A percentile compares a stretch with the other conserved stretches of the same genome.
Conservation (phyloP, 2,113 vertebrate genomes). For the Oenanthe oenanthe region DNA sequence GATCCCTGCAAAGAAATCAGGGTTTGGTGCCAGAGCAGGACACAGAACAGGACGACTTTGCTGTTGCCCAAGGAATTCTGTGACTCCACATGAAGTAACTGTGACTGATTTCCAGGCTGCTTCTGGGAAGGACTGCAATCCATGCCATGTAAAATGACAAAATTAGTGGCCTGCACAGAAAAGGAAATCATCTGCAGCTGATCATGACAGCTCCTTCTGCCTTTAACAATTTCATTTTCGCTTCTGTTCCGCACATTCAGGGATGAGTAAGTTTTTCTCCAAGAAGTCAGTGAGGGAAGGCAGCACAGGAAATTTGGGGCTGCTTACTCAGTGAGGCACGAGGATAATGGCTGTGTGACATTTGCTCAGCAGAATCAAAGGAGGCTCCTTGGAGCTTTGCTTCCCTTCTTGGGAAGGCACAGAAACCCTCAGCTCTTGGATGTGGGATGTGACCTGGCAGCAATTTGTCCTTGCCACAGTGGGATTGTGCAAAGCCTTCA, state of each 20-base stretch:
- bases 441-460: neutral
- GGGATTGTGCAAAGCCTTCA: neutral
- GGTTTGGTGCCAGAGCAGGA: neutral
- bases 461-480: neutral
- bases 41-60: neutral
- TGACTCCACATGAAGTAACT: accelerated
- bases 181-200: neutral
- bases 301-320: neutral
- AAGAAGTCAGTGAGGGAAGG: neutral
- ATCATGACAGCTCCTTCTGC: neutral
- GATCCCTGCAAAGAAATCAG: neutral
- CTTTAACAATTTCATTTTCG: neutral
- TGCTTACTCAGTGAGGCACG: neutral
- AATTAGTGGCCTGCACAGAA: neutral
- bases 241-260: neutral
- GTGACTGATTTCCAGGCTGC: neutral
- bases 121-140: neutral
- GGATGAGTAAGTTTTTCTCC: neutral
- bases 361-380: neutral
- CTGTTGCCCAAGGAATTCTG: neutral
- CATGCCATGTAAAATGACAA: neutral
- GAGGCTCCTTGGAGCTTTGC: neutral
- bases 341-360: neutral
- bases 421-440: neutral
- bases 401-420: neutral